Conservation (phyloP, 1,140 invertebrate species). For the Leptopilina boulardi region DNA sequence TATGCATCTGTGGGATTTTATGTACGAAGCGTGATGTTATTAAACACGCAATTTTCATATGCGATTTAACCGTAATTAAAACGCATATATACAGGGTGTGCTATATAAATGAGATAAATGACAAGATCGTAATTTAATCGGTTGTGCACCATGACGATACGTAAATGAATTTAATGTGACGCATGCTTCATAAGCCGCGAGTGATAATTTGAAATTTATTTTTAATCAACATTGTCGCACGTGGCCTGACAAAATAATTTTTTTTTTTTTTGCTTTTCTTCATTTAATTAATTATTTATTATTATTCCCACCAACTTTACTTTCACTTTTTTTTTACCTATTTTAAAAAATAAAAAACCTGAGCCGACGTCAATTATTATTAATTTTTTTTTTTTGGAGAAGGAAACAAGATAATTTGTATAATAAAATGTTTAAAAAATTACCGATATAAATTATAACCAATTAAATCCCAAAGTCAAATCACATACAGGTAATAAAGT, state of each 20-base stretch:
- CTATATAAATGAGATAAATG: not conserved
- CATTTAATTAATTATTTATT: no score
- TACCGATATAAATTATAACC: not conserved
- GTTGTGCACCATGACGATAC: constrained; percentile 42
- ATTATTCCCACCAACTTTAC: no score
- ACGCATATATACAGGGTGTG: not conserved
- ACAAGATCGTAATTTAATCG: constrained; percentile 49
- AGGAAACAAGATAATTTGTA: not conserved
- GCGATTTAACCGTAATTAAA: constrained; percentile 31
- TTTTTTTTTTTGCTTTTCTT: no score
- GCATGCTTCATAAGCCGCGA: constrained; percentile 58
- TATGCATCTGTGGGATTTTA: constrained; percentile 27
- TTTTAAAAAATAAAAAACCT: no score
- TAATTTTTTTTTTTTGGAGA: no score
- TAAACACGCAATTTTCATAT: constrained; percentile 23
- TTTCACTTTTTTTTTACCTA: no score
- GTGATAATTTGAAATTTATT: constrained; percentile 49
- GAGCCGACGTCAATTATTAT: not conserved
- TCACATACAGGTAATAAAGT: not conserved
- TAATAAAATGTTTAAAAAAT: not conserved
- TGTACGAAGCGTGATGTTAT: not conserved
- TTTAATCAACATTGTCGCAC: constrained; percentile 52
- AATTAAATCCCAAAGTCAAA: not conserved
- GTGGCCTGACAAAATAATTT: constrained; percentile 38
- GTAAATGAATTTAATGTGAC: constrained; percentile 56